Percentiles rank a stretch among this genome's conserved stretches.
Conservation (phyloP, 2,113 vertebrate genomes). For the Ascaphus truei region DNA sequence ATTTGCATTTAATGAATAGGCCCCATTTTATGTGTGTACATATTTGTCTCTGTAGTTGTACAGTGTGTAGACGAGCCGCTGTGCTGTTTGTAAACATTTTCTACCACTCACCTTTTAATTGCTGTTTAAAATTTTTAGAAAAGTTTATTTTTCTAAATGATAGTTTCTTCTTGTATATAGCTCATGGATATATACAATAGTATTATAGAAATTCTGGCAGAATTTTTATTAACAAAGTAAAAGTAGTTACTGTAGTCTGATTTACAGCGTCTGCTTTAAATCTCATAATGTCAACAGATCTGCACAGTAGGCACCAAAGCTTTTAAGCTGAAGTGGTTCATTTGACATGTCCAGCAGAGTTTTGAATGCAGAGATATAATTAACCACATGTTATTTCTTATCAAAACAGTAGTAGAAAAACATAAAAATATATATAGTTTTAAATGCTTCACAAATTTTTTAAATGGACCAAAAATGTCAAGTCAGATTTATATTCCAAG, state of each 20-base stretch:
- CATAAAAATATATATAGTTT: slow-evolving; percentile 19
- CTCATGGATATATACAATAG: background rate
- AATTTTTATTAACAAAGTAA: slow-evolving; percentile 26
- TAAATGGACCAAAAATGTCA: slow-evolving; percentile 26
- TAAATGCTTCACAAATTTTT: slow-evolving; percentile 14
- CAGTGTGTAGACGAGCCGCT: background rate
- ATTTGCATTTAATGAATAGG: no score
- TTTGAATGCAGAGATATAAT: slow-evolving; percentile 18
- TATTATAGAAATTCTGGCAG: slow-evolving; percentile 4
- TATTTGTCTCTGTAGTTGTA: no score
- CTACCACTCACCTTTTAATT: background rate
- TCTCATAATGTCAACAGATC: slow-evolving; percentile 30
- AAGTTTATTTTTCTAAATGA: background rate
- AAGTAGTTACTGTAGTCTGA: slow-evolving; percentile 11
- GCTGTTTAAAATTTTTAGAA: background rate
- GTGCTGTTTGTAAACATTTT: background rate
- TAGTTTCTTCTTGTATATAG: slow-evolving; percentile 4
- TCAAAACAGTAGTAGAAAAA: slow-evolving; percentile 35
- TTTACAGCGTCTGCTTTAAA: slow-evolving; percentile 28
- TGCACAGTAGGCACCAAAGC: slow-evolving; percentile 28
- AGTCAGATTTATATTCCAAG: slow-evolving; percentile 17
- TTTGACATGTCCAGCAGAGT: slow-evolving; percentile 22
- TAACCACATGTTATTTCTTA: slow-evolving; percentile 32
- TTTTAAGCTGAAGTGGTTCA: slow-evolving; percentile 28
- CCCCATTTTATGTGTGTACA: no score